Percentiles rank a stretch among this genome's conserved stretches.
Conservation (phyloP, 1,140 invertebrate genomes). For the Agrilus planipennis region DNA sequence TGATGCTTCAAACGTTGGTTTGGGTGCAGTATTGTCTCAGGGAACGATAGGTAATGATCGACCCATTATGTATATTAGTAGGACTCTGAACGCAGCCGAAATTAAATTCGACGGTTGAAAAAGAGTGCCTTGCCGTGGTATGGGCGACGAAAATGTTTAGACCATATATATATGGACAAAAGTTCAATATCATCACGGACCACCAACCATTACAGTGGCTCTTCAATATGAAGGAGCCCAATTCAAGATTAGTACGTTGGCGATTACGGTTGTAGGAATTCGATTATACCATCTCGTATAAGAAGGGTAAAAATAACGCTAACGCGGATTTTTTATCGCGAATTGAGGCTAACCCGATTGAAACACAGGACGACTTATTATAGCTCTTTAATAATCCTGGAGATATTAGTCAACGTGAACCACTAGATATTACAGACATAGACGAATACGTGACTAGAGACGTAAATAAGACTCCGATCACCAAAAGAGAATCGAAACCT, state of each 20-base stretch:
- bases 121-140: constrained; percentile 33
- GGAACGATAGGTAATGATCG: constrained; percentile 7
- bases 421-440: no score
- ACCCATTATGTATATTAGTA: constrained; percentile 19
- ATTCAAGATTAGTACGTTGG: constrained; percentile 2
- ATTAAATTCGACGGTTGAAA: constrained; percentile 29
- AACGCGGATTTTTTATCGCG: constrained; percentile 6
- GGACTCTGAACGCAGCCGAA: constrained; percentile 25
- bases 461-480: no score
- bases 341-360: no score
- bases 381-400: no score
- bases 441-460: no score
- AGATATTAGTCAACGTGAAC: no score
- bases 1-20: constrained; percentile 11
- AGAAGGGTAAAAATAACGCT: neutral
- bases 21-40: constrained; percentile 20
- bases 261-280: neutral
- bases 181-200: constrained; percentile 2
- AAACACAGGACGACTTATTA: no score
- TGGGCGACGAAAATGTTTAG: constrained; percentile 10
- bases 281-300: neutral
- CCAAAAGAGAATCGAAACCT: no score
- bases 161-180: neutral
- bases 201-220: constrained; percentile 2
- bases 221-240: neutral